phyloP scores from a whole-genome alignment of 2,113 vertebrate species.

The Sclerurus mexicanus region DNA sequence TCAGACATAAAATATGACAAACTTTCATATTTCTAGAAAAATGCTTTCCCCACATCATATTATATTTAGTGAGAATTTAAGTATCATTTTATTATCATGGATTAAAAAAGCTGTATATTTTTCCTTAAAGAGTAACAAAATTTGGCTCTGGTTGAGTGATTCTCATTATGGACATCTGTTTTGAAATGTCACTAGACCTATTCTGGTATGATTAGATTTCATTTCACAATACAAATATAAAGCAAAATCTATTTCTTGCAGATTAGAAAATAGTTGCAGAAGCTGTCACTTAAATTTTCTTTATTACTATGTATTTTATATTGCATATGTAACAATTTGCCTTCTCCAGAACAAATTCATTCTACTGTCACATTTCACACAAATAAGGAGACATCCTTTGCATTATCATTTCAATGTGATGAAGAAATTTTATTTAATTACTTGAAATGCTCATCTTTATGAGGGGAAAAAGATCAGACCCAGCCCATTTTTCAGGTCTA shows the following conservation, averaged over 20 bases:
- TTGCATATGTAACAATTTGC: slow-evolving; percentile 48
- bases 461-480: slow-evolving; percentile 88
- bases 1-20: not conserved
- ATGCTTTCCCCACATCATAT: not conserved
- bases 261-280: slow-evolving; percentile 20
- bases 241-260: slow-evolving; percentile 17
- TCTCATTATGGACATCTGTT: slow-evolving; percentile 32
- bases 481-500: slow-evolving; percentile 79
- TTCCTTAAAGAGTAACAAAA: not conserved
- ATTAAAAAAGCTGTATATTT: not conserved
- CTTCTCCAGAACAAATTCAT: slow-evolving; percentile 39
- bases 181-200: slow-evolving; percentile 23
- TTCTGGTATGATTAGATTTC: not conserved
- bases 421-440: slow-evolving; percentile 71
- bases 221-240: not conserved
- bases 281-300: slow-evolving; percentile 19
- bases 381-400: slow-evolving; percentile 70
- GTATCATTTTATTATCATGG: not conserved
- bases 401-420: slow-evolving; percentile 78
- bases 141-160: not conserved
- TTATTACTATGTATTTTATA: slow-evolving; percentile 26
- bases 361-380: slow-evolving; percentile 56
- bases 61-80: not conserved
- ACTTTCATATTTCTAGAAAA: not conserved
- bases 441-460: slow-evolving; percentile 71